These are phyloP conservation scores for Noctua fimbriata DNA, from an alignment of 2,888 invertebrate genomes.

Conservation along the genomic window DNA sequence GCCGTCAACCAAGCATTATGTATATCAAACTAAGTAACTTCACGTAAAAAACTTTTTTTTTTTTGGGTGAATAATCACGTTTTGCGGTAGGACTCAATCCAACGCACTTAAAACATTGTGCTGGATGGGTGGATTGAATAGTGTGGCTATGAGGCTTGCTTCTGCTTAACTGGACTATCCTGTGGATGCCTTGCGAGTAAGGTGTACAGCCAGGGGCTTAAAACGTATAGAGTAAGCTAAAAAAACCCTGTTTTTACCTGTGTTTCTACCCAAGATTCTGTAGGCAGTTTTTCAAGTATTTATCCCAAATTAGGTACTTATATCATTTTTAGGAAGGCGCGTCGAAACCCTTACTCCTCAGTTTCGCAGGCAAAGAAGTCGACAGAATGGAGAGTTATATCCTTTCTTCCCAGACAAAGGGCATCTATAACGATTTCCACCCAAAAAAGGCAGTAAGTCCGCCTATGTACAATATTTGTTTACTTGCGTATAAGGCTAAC, in stretches of 20 bases:
- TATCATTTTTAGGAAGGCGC: not conserved
- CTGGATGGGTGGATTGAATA: too few species aligned
- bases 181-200: too few species aligned
- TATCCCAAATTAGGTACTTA: not conserved
- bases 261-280: not conserved
- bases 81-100: too few species aligned
- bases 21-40: too few species aligned
- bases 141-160: too few species aligned
- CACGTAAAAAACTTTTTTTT: too few species aligned
- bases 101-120: too few species aligned
- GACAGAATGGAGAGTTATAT: not conserved
- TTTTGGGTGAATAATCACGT: too few species aligned
- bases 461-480: not conserved
- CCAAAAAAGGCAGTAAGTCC: not conserved
- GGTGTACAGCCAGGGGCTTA: too few species aligned
- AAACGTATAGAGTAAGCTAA: not conserved
- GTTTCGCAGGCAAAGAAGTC: not conserved
- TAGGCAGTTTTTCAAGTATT: not conserved
- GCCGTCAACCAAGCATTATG: too few species aligned
- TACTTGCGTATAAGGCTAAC: not conserved
- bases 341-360: not conserved
- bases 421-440: not conserved
- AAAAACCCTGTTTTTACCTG: not conserved
- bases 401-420: not conserved
- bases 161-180: too few species aligned